A percentile compares a stretch with the other conserved stretches of the same genome.
Evolutionary conservation across 2,797 vertebrate species (phyloP).

Genomic region (Crypturellus tataupa): DNA sequence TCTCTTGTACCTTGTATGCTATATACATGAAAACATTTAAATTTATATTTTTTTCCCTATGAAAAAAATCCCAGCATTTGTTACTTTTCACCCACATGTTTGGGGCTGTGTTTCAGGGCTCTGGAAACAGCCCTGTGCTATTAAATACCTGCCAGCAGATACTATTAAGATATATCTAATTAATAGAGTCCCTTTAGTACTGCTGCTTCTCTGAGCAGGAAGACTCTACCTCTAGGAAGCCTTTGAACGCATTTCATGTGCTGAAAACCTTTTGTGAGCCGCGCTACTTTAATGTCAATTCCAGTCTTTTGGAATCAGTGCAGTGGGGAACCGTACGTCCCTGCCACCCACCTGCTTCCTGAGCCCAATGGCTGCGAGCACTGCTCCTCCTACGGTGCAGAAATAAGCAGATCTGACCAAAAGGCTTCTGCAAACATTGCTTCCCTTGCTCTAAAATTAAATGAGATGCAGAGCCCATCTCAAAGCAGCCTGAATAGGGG

Average conservation of each 20-base stretch:
- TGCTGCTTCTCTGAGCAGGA: background rate
- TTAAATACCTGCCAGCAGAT: background rate
- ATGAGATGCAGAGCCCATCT: background rate
- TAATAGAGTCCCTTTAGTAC: background rate
- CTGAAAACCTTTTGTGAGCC: constrained; percentile 23
- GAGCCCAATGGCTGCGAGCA: background rate
- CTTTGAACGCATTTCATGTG: constrained; percentile 4
- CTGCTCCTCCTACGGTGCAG: constrained; percentile 37
- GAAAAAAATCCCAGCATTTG: background rate
- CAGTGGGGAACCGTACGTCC: background rate
- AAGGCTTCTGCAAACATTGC: background rate
- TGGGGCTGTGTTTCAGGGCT: background rate
- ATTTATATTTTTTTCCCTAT: background rate
- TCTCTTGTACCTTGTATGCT: background rate
- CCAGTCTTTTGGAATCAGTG: background rate
- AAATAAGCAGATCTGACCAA: constrained; percentile 52
- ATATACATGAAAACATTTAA: background rate
- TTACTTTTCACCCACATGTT: background rate
- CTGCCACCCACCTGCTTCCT: constrained; percentile 22
- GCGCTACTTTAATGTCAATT: constrained; percentile 34
- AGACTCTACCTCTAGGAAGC: background rate
- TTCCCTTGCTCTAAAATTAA: constrained; percentile 40
- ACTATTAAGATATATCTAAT: background rate
- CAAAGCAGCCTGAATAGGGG: background rate
- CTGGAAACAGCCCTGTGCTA: background rate